Evolutionary conservation across 2,888 invertebrate genomes (phyloP).

Genomic region (Cheilosia soror): DNA sequence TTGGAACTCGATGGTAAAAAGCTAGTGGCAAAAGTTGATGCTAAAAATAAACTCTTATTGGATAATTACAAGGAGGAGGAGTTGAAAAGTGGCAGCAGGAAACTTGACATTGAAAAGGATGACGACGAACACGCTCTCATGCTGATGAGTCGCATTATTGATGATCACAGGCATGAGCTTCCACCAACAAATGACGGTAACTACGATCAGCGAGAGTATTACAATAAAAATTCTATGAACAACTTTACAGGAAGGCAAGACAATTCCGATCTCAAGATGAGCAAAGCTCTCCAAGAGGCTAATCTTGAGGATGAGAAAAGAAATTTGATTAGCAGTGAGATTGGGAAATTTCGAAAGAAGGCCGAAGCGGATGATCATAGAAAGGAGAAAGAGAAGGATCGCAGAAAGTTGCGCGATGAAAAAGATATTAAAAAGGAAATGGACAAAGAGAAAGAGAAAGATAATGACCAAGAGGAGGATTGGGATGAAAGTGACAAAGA

Average conservation of each 20-base stretch:
- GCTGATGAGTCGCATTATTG: constrained; percentile 91
- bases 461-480: constrained; percentile 84
- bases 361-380: constrained; percentile 85
- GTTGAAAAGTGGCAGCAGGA: constrained; percentile 85
- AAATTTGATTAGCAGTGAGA: constrained; percentile 97
- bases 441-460: constrained; percentile 78
- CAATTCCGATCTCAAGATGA: constrained; percentile 79
- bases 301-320: constrained; percentile 98
- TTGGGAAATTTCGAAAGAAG: constrained; percentile 98
- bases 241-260: constrained; percentile 78
- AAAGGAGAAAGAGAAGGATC: constrained; percentile 85
- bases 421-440: constrained; percentile 81
- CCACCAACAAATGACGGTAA: constrained; percentile 63
- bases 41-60: constrained; percentile 96
- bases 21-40: constrained; percentile 98
- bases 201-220: constrained; percentile 40
- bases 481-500: constrained; percentile 81
- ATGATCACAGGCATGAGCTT: constrained; percentile 87
- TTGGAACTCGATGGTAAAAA: constrained; percentile 96
- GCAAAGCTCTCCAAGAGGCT: constrained; percentile 90
- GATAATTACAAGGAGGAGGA: constrained; percentile 95
- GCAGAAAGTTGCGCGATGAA: constrained; percentile 83
- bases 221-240: constrained; percentile 53
- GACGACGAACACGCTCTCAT: constrained; percentile 88
- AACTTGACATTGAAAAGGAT: constrained; percentile 86